Conservation (phyloP, 2,888 invertebrate genomes). For the Rotaria socialis region DNA sequence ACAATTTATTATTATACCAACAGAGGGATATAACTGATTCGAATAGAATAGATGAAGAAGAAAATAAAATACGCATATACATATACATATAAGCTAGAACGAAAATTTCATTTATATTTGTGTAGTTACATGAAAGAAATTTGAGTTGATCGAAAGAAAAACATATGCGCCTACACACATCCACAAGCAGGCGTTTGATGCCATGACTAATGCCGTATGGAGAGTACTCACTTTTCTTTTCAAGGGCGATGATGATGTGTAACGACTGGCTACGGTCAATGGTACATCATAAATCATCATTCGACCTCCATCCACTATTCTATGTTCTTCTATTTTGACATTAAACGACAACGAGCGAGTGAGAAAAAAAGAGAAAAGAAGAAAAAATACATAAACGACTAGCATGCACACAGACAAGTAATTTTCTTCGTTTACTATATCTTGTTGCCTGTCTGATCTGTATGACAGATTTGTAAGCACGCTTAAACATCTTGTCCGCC, state of each 20-base stretch:
- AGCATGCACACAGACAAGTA: neutral
- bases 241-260: conserved; percentile 1
- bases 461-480: neutral
- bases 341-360: neutral
- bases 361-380: neutral
- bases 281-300: neutral
- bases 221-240: neutral
- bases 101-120: neutral
- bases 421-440: neutral
- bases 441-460: neutral
- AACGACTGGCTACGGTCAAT: neutral
- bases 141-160: neutral
- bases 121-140: neutral
- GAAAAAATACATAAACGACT: neutral
- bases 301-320: neutral
- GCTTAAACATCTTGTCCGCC: conserved; percentile 6
- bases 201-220: neutral
- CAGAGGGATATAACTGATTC: neutral
- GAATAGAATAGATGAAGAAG: neutral
- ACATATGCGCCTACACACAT: neutral
- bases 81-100: neutral
- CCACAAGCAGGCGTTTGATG: neutral
- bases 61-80: neutral
- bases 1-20: neutral
- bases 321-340: conserved; percentile 1